Conservation (phyloP, 1,140 invertebrate species). For the Aphelinus atriplicis region DNA sequence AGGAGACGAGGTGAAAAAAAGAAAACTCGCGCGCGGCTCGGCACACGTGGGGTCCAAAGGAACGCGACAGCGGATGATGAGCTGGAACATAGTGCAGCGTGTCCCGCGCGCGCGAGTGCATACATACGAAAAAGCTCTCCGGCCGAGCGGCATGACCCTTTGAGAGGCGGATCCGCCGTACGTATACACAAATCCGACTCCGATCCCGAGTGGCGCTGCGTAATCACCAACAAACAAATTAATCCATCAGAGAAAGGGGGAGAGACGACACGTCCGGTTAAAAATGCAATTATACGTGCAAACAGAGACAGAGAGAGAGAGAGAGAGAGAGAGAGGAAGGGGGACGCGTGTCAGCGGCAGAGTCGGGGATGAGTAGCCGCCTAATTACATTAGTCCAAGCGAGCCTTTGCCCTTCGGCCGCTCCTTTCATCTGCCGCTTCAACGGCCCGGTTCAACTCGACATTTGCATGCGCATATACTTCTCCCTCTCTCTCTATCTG, state of each 20-base stretch:
- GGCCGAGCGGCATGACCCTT: neutral
- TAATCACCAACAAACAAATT: slow-evolving; percentile 37
- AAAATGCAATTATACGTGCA: slow-evolving; percentile 42
- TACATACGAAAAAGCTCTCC: too few species aligned
- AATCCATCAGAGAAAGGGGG: slow-evolving; percentile 16
- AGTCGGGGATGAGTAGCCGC: slow-evolving; percentile 31
- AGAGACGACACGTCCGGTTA: slow-evolving; percentile 5
- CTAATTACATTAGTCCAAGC: slow-evolving; percentile 48
- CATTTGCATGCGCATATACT: neutral
- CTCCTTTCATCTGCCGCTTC: slow-evolving; percentile 36
- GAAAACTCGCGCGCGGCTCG: too few species aligned
- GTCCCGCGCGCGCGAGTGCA: too few species aligned
- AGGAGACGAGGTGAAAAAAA: too few species aligned
- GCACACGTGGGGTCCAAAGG: too few species aligned
- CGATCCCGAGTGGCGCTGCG: neutral
- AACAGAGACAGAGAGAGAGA: slow-evolving; percentile 30
- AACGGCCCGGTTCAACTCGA: slow-evolving; percentile 14
- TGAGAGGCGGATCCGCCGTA: neutral
- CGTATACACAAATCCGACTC: neutral
- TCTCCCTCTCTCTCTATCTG: neutral
- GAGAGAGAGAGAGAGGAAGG: neutral
- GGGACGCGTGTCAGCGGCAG: neutral
- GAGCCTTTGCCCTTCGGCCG: slow-evolving; percentile 37
- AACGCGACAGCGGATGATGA: too few species aligned
- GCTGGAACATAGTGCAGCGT: too few species aligned